Evolutionary conservation across 2,888 invertebrate species (phyloP).

Genomic region (Phengaris alcon): DNA sequence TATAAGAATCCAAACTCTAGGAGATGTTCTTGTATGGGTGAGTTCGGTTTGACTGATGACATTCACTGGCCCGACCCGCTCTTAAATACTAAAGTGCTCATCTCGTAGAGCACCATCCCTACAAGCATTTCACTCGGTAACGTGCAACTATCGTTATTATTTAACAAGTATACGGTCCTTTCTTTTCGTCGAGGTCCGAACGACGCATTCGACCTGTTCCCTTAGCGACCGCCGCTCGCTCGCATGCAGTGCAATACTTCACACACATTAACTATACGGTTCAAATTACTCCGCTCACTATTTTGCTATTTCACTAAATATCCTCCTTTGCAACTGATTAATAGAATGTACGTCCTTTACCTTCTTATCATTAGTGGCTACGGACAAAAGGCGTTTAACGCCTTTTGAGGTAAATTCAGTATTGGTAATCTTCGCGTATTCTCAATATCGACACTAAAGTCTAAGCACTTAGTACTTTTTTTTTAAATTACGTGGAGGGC

Average conservation of each 20-base stretch:
- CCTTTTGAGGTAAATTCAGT: background rate
- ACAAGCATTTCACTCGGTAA: conserved; percentile 74
- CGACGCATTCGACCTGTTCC: conserved; percentile 67
- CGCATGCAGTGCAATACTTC: conserved; percentile 42
- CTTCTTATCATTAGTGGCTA: conserved; percentile 35
- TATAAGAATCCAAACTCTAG: conserved; percentile 50
- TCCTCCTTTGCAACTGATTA: conserved; percentile 31
- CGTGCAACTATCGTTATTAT: conserved; percentile 76
- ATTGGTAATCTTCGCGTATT: background rate
- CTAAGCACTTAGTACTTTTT: too few species aligned
- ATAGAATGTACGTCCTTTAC: conserved; percentile 39
- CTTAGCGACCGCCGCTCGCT: conserved; percentile 60
- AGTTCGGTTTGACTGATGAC: conserved; percentile 75
- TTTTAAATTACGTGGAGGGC: too few species aligned
- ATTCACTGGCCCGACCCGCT: conserved; percentile 72
- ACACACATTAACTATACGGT: conserved; percentile 43
- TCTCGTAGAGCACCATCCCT: conserved; percentile 77
- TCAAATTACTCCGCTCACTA: conserved; percentile 44
- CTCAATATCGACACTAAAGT: too few species aligned
- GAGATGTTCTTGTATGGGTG: conserved; percentile 71
- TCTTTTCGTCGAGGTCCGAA: conserved; percentile 70
- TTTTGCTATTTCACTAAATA: conserved; percentile 32
- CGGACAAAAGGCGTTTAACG: conserved; percentile 30
- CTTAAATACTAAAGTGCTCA: conserved; percentile 77
- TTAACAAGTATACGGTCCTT: conserved; percentile 73